Base-by-base conservation (phyloP, 2,888 invertebrate species). In the Meiosimyza platycephala region DNA sequence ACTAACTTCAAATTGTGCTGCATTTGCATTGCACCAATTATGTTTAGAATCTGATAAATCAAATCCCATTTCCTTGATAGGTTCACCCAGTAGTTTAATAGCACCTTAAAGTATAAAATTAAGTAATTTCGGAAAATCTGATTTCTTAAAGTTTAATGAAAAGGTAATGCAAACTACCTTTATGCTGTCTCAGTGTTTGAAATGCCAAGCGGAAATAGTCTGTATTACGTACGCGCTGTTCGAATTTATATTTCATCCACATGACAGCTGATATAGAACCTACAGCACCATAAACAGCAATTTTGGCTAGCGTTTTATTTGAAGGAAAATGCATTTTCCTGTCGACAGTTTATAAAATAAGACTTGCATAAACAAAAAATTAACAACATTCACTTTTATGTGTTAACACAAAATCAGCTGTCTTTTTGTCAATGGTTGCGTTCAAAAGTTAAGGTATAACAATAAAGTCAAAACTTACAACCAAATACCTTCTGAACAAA, bases 31-130 rank as follows among this genome's bases (percentile, higher is more conserved):
- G 62, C 89, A 89, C 78, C 83, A 89, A 76, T 89, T 89, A 74
- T 85, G 86, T 63, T 89, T 89, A 5, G 82, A 77, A 79, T 92
- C 90, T 3, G 88, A 88, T 52, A 93, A 81, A 84, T 93, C 91
- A 74, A 94, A 89, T 6, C 88, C 88, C 67, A 88, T 88, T 74
- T 91, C 91, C 83, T 90, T 90, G 52, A 95, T 92, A 1, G 95
- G 94, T 84, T 93, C 92, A 3, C 95, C 95, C 54, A 95, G 86
- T 75, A 92, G 88, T 66, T 89, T 84, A 6, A 92, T 88, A 5
- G 93, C 93, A 50, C 92, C 92, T 86, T 13, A 6, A 68, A 51
- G 18, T 1, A 68, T 54, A 66, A 54, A 47, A 66, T 62, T n/a
- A 28, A 48, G 18, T 67, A 16, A 50, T 52, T 3, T 57, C 0